A percentile compares a stretch with the other conserved stretches of the same genome.
phyloP scores from a whole-genome alignment of 2,797 vertebrate species.

The Megalops cyprinoides region DNA sequence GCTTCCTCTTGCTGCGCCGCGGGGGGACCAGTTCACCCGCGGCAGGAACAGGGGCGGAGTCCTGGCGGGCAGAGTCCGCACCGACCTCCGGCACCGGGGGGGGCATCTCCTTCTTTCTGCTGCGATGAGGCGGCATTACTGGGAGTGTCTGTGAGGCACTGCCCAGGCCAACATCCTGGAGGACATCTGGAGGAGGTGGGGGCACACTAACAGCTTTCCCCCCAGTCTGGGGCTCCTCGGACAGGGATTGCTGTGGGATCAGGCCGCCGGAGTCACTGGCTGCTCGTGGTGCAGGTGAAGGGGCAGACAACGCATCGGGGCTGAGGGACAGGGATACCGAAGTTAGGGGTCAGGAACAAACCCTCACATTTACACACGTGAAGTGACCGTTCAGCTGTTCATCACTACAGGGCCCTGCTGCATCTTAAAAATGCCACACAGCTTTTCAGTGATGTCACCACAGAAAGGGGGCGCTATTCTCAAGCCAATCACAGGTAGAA shows the following conservation, averaged over 20 bases:
- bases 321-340: conserved; percentile 56
- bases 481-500: background rate
- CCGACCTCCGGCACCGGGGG: conserved; percentile 45
- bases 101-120: conserved; percentile 20
- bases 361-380: conserved; percentile 1
- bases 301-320: conserved; percentile 27
- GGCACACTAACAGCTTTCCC: conserved; percentile 10
- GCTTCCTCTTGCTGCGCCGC: conserved; percentile 10
- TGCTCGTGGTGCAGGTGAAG: conserved; percentile 13
- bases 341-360: conserved; percentile 34
- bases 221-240: conserved; percentile 4
- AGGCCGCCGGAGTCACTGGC: background rate
- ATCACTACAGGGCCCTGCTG: background rate
- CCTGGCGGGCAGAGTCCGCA: conserved; percentile 24
- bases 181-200: conserved; percentile 4
- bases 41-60: background rate
- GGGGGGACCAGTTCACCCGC: conserved; percentile 30
- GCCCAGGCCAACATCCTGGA: conserved; percentile 5
- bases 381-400: background rate
- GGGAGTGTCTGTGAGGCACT: background rate
- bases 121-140: conserved; percentile 34
- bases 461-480: background rate
- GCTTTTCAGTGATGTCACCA: background rate
- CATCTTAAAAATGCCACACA: background rate
- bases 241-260: background rate